These are phyloP conservation scores for Campoletis raptor DNA, from an alignment of 2,888 invertebrate species.

Conservation along the genomic window DNA sequence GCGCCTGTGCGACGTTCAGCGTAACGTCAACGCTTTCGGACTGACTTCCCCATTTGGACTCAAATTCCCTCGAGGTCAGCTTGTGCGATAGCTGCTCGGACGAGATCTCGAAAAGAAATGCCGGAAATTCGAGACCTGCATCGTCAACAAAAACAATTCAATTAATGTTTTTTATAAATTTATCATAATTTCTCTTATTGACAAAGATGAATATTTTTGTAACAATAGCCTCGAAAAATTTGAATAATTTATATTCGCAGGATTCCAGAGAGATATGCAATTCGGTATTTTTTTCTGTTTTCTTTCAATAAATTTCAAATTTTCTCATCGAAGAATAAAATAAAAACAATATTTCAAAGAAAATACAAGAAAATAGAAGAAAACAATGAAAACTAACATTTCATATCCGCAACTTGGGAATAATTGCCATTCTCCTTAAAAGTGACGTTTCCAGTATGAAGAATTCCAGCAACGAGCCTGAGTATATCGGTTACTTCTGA, in stretches of 20 bases:
- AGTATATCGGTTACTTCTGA: conserved; percentile 86
- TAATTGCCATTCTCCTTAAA: conserved; percentile 87
- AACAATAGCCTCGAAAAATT: background rate
- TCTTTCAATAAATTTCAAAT: background rate
- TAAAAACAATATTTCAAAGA: background rate
- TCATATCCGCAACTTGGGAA: conserved; percentile 86
- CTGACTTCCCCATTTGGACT: conserved; percentile 89
- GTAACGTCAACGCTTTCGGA: conserved; percentile 88
- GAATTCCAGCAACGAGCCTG: conserved; percentile 87
- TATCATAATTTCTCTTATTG: background rate
- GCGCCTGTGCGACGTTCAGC: conserved; percentile 88
- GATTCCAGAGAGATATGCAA: background rate
- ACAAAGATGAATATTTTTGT: background rate
- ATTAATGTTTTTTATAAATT: no score
- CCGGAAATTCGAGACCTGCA: conserved; percentile 88
- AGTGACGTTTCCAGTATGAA: conserved; percentile 88
- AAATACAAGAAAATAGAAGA: background rate
- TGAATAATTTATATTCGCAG: background rate
- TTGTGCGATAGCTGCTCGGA: conserved; percentile 86
- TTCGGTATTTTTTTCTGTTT: background rate
- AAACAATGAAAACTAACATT: conserved; percentile 84
- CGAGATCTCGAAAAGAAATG: conserved; percentile 87
- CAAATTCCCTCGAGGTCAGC: conserved; percentile 88
- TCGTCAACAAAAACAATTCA: background rate
- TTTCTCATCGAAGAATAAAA: background rate